Evolutionary conservation across 2,888 invertebrate genomes (phyloP).

Genomic region (Tetragonisca angustula): DNA sequence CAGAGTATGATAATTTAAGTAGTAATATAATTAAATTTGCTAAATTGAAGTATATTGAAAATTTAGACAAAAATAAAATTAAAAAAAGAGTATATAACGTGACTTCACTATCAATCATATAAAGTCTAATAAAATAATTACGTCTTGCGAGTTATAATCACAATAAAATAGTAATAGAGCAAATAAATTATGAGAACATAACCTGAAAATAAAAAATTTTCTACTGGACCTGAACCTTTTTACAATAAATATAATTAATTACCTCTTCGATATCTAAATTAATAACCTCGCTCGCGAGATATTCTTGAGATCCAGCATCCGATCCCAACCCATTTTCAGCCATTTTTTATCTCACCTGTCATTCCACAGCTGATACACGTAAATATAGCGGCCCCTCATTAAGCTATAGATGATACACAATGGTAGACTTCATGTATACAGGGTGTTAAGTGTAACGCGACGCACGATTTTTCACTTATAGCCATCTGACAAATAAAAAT

Average conservation of each 20-base stretch:
- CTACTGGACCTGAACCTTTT: not conserved
- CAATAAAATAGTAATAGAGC: not conserved
- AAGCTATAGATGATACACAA: slow-evolving; percentile 14
- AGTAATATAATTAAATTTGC: slow-evolving; percentile 10
- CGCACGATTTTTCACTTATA: too few species aligned
- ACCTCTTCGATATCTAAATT: slow-evolving; percentile 90
- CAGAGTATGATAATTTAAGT: not conserved
- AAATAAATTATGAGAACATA: slow-evolving; percentile 32
- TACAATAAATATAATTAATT: slow-evolving; percentile 47
- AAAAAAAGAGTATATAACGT: not conserved
- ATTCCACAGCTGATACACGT: slow-evolving; percentile 62
- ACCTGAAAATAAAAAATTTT: slow-evolving; percentile 38
- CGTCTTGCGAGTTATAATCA: not conserved
- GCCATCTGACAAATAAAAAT: too few species aligned
- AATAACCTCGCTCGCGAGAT: slow-evolving; percentile 86
- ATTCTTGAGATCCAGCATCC: slow-evolving; percentile 89
- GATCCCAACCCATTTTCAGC: slow-evolving; percentile 85
- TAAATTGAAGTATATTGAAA: not conserved
- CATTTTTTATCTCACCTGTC: slow-evolving; percentile 77
- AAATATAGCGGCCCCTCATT: slow-evolving; percentile 51
- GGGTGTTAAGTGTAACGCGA: too few species aligned
- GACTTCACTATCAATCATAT: not conserved
- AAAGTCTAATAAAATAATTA: not conserved
- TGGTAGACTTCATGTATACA: not conserved
- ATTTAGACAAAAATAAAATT: not conserved